A percentile compares a stretch with the other conserved stretches of the same genome.
Conservation (phyloP, 2,113 vertebrate species). For the Emydura subglobosa region DNA sequence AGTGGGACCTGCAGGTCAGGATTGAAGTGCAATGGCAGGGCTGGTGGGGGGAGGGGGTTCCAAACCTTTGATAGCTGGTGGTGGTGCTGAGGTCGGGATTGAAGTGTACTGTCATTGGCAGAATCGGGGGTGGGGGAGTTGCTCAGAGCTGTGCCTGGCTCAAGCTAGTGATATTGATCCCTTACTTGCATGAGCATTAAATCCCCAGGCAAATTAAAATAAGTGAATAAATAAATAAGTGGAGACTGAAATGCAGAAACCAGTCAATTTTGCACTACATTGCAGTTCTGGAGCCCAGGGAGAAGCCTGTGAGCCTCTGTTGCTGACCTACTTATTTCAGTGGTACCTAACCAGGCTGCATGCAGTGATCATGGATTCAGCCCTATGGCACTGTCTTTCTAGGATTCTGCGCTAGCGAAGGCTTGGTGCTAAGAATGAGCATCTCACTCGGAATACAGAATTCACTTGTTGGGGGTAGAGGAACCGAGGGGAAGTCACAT, state of each 20-base stretch:
- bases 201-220: conserved; percentile 59
- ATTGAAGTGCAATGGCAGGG: neutral
- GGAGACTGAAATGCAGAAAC: neutral
- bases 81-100: neutral
- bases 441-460: neutral
- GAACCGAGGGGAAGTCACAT: neutral
- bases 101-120: neutral
- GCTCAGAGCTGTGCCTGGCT: conserved; percentile 45
- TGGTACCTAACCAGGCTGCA: neutral
- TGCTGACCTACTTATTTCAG: neutral
- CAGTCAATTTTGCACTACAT: conserved; percentile 27
- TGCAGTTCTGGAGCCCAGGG: neutral
- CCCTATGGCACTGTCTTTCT: neutral
- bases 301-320: neutral
- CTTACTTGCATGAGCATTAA: neutral
- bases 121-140: rapidly evolving
- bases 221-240: conserved; percentile 47
- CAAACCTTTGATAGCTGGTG: neutral
- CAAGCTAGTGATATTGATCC: neutral
- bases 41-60: neutral
- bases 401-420: neutral
- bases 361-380: neutral
- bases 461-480: neutral
- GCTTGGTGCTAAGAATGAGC: rapidly evolving
- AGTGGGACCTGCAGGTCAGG: rapidly evolving